These are phyloP conservation scores for Gallinago solitaria DNA, from an alignment of 2,797 vertebrate species.

Conservation along the genomic window DNA sequence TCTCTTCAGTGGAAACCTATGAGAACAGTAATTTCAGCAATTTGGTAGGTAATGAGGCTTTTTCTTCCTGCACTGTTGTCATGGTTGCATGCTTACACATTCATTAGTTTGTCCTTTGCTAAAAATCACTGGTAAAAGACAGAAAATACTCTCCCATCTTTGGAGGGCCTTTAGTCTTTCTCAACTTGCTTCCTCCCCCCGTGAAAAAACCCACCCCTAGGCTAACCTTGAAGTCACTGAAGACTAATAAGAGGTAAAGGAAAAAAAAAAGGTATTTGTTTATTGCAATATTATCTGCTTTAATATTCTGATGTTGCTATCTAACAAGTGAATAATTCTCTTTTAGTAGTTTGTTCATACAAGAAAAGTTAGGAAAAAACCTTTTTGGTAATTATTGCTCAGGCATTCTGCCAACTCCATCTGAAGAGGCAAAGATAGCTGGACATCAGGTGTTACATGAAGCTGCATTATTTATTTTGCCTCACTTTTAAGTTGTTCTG, in stretches of 20 bases:
- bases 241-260: neutral
- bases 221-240: neutral
- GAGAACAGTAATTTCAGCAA: constrained; percentile 56
- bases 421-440: constrained; percentile 44
- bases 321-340: constrained; percentile 21
- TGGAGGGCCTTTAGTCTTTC: neutral
- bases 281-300: neutral
- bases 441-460: neutral
- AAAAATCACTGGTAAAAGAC: constrained; percentile 22
- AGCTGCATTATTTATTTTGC: neutral
- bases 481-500: neutral
- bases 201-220: neutral
- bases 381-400: neutral
- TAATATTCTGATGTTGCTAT: neutral
- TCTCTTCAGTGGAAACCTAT: constrained; percentile 15
- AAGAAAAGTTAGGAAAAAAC: constrained; percentile 2
- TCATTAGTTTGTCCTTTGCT: constrained; percentile 57
- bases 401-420: constrained; percentile 7
- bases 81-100: constrained; percentile 57
- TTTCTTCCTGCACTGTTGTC: constrained; percentile 52
- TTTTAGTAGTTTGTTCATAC: neutral
- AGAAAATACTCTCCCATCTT: neutral
- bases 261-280: neutral
- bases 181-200: neutral
- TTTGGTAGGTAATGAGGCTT: constrained; percentile 63